Evolutionary conservation across 2,797 vertebrate species (phyloP), one percentile per base, ranked within the genome.

Genomic region (Anguilla anguilla): DNA sequence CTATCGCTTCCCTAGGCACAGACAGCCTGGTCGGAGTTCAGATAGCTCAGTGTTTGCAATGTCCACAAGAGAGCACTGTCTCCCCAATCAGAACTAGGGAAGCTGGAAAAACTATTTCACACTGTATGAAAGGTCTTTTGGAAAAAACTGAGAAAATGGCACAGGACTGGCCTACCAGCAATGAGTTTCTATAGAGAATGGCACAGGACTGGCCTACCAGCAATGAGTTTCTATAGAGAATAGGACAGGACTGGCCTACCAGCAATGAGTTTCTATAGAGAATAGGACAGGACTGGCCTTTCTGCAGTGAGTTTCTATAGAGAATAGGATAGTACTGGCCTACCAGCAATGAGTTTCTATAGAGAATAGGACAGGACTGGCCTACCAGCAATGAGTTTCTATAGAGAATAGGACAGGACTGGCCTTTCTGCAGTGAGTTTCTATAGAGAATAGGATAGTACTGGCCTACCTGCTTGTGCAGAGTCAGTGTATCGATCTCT

Each of bases 401-500:
- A 31, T 31, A 83, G 49, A 51, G 1, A 28, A 28, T 69, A 11
- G 2, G 1, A 69, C 67, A 69, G 64, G 7, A 83, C 43, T 84
- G 82, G 31, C 35, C 17, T 59, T 22, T 35, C 22, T 46, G 83
- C 49, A 61, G 1, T 53, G 28, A 10, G 9, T 5, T 43, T 46
- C 11, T 57, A 77, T 17, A 85, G 15, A 85, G n/a, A 84, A 49
- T 19, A 46, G 61, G 28, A 53, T 17, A 35, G 28, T 25, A 25
- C 9, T 22, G 57, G 72, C 88, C 35, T 93, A 98, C 98, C 97
- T 99, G 98, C 92, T 99, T 99, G 93, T 99, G 98, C 87, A 99
- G 97, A 61, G 95, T 98, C 85, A 99, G 97, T 57, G 96, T 93
- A 46, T 99, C 98, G 0, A 99, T 99, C 95, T 99, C 98, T 1